Evolutionary conservation across 2,888 invertebrate species (phyloP).

Genomic region (Megalurothrips usitatus): DNA sequence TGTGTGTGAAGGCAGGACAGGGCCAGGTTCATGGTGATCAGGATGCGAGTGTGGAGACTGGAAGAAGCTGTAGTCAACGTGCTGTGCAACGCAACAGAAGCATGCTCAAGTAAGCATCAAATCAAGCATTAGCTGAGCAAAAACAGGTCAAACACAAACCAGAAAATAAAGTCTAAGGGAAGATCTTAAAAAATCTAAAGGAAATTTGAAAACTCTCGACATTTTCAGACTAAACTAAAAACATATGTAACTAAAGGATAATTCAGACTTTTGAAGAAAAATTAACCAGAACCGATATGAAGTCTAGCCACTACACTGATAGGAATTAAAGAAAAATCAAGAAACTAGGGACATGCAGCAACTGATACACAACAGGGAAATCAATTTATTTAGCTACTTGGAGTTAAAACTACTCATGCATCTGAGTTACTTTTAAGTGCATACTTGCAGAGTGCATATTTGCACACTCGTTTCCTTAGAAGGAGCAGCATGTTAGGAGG

Average conservation of each 20-base stretch:
- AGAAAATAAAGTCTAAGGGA: not conserved
- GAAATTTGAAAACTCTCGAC: too few species aligned
- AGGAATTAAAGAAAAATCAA: not conserved
- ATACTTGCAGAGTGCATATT: not conserved
- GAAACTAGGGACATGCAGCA: too few species aligned
- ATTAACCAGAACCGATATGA: not conserved
- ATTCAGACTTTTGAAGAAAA: too few species aligned
- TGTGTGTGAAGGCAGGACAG: not conserved
- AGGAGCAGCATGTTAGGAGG: not conserved
- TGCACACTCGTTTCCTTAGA: not conserved
- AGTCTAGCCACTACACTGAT: not conserved
- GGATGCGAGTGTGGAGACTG: slow-evolving; percentile 12
- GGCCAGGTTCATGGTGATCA: not conserved
- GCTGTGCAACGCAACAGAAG: slow-evolving; percentile 24
- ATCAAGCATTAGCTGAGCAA: slow-evolving; percentile 18
- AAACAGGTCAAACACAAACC: slow-evolving; percentile 13
- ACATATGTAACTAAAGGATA: too few species aligned
- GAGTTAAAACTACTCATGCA: too few species aligned
- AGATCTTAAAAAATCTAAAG: not conserved
- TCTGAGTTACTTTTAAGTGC: too few species aligned
- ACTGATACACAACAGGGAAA: too few species aligned
- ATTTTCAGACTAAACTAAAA: too few species aligned
- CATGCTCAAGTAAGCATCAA: slow-evolving; percentile 24
- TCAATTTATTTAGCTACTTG: too few species aligned
- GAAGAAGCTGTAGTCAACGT: slow-evolving; percentile 24